Base-by-base conservation (phyloP, 2,888 invertebrate genomes). In the Phyllotreta cruciferae region DNA sequence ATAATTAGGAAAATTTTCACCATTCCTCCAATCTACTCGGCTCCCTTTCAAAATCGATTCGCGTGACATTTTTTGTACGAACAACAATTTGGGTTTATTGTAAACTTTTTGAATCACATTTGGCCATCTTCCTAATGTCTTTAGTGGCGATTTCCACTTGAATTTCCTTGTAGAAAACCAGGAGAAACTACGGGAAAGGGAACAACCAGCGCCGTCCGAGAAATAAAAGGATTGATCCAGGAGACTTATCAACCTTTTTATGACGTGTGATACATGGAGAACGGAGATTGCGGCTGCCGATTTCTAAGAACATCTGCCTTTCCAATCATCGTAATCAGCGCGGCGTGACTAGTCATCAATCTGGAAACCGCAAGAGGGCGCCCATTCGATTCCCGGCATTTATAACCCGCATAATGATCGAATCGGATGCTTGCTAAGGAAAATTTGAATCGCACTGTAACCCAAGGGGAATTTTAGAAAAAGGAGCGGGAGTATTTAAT, bases 261-360 rank as follows among this genome's bases (percentile, higher is more conserved):
- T 66, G 65, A 66, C 65, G 60, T 56, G 55, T 66, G 65, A 66
- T 62, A 62, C 65, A 66, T 66, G 65, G 62, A 53, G 45, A 45
- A 36, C 61, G n/a, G 45, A 67, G 67, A 67, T 67, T 67, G 67
- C 63, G 55, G 65, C 60, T 65, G 13, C 56, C 52, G 67, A 65
- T 63, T 60, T 37, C 52, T 44, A 37, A 52, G 60, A 60, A 45
- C 53, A 60, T 52, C 60, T 62, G 63, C 58, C 61, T 65, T 67
- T 63, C 67, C 67, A 67, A 67, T 67, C 67, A 67, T 49, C 54
- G 65, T 63, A 65, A 65, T 67, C 67, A 65, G 65, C 58, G 61
- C 62, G 57, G 61, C 65, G 67, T 62, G 63, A 60, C 63, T 56
- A 55, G 61, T 65, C 63, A 63, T 67, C 67, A 64, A 67, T 67